Percentiles rank a stretch among this genome's conserved stretches.
Evolutionary conservation across 2,888 invertebrate genomes (phyloP).

Genomic region (Anagyrus pseudococci): DNA sequence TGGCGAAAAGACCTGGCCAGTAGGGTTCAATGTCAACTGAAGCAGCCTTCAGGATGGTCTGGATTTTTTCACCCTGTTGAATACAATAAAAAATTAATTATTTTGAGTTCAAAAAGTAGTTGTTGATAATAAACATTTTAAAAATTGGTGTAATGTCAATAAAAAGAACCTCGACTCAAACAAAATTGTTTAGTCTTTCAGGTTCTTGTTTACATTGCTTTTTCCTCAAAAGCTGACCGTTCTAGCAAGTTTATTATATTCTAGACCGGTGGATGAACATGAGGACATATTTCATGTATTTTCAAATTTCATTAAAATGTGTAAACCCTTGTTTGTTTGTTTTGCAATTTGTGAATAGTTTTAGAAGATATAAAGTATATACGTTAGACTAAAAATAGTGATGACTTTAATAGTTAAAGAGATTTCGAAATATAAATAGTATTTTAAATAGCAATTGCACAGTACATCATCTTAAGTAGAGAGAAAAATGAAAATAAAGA

Average conservation of each 20-base stretch:
- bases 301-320: no score
- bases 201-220: constrained; percentile 46
- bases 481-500: no score
- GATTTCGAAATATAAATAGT: no score
- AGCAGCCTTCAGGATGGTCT: constrained; percentile 95
- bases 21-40: constrained; percentile 96
- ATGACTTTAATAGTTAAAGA: no score
- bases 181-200: constrained; percentile 39
- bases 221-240: constrained; percentile 57
- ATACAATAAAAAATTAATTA: neutral
- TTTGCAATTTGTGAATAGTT: no score
- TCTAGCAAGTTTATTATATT: constrained; percentile 41
- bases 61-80: constrained; percentile 91
- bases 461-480: no score
- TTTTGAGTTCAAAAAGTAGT: constrained; percentile 14
- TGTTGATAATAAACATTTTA: constrained; percentile 9
- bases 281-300: no score
- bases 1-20: constrained; percentile 98
- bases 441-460: no score
- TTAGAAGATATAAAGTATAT: no score
- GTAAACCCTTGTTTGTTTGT: no score
- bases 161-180: constrained; percentile 17
- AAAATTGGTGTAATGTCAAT: neutral
- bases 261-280: constrained; percentile 57
- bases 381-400: no score